Evolutionary conservation across 2,888 invertebrate species (phyloP), one percentile per base, ranked within the genome.

Genomic region (Drosophila leonis): DNA sequence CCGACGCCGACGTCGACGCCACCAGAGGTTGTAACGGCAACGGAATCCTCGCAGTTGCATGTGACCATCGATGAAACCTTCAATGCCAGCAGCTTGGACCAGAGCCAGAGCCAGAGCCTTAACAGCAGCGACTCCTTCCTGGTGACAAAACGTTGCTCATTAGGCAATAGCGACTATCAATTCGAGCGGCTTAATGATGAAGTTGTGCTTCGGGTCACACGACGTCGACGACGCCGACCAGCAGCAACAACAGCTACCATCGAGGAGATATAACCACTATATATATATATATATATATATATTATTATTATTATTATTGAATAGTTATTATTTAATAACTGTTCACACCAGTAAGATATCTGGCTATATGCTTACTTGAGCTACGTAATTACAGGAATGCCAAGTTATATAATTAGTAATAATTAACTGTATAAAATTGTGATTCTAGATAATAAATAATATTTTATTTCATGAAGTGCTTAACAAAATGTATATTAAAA

Each of bases 81-180:
- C 0, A 57, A 69, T 55, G 37, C 24, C 0, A 74, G 71, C 49
- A 31, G 13, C 0, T 24, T 56, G 2, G 56, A 48, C 1, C 44
- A 59, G 18, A 51, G 41, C 20, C 44, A 59, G 18, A 51, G 41
- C 20, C 18, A 49, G 2, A 59, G 42, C 42, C 41, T 42, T 1
- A 59, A 59, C 4, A 41, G 37, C 29, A 56, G 60, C 15, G 66
- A 87, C 8, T 12, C 61, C 7, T 66, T 68, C 24, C 62, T 31
- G 48, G 66, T 88, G 3, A 83, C 81, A 24, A 91, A 91, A 57
- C 84, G 85, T 39, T 78, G 92, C 27, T 89, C 91, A 0, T 57
- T 92, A 13, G 92, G 92, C 20, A 78, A 88, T 10, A 89, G 84
- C 18, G 84, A 92, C 27, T 92, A 92, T 80, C 89, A 91, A 49